Evolutionary conservation across 1,140 invertebrate genomes (phyloP).

Genomic region (Drosophila sproati): DNA sequence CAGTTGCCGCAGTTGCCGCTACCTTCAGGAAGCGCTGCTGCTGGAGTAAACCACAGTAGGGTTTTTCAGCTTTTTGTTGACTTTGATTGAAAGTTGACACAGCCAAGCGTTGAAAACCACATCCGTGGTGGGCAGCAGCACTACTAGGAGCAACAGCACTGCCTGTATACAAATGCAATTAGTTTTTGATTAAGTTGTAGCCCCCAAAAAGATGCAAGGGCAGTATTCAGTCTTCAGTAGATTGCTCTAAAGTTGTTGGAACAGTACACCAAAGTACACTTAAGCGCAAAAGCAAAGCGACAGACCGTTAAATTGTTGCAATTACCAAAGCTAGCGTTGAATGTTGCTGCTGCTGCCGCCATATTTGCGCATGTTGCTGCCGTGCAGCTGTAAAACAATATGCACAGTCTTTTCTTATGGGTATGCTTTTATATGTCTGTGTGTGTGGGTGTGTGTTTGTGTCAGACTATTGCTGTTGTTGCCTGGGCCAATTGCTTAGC

Average conservation of each 20-base stretch:
- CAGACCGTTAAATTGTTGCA: slow-evolving; percentile 83
- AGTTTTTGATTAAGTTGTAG: slow-evolving; percentile 82
- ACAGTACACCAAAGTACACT: slow-evolving; percentile 68
- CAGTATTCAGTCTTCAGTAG: slow-evolving; percentile 19
- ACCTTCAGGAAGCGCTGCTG: slow-evolving; percentile 62
- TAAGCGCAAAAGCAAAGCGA: slow-evolving; percentile 77
- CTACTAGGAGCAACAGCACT: slow-evolving; percentile 37
- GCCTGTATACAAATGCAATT: slow-evolving; percentile 79
- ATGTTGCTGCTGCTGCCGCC: slow-evolving; percentile 59
- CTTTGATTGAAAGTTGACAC: slow-evolving; percentile 83
- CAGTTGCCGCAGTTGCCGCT: slow-evolving; percentile 7
- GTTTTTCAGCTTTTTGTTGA: slow-evolving; percentile 64
- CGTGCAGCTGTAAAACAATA: slow-evolving; percentile 77
- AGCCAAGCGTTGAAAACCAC: slow-evolving; percentile 82
- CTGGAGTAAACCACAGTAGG: slow-evolving; percentile 72
- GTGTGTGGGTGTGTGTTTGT: slow-evolving; percentile 46
- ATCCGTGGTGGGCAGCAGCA: slow-evolving; percentile 71
- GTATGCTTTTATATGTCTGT: not conserved
- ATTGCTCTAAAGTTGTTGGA: slow-evolving; percentile 20
- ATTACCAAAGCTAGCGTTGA: slow-evolving; percentile 71
- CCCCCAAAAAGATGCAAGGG: slow-evolving; percentile 34
- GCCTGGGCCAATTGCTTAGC: slow-evolving; percentile 76
- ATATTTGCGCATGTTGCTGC: slow-evolving; percentile 63
- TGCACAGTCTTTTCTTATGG: slow-evolving; percentile 36
- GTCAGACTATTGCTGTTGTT: slow-evolving; percentile 31